Evolutionary conservation across 2,888 invertebrate species (phyloP), one percentile per base, ranked within the genome.

Genomic region (Caenorhabditis parvicauda): DNA sequence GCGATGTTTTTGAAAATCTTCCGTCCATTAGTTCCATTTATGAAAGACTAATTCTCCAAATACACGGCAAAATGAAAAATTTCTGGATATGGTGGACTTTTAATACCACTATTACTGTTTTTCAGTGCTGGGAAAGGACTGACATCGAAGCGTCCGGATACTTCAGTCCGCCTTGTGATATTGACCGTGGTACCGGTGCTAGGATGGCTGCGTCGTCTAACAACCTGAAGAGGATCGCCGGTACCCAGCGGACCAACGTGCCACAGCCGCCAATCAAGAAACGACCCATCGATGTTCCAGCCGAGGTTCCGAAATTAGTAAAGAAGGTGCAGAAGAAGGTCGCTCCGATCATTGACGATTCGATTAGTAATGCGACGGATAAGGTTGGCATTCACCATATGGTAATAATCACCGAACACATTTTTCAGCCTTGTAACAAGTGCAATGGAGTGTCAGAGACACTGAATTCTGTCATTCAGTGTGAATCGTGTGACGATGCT

Each of bases 271-370:
- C 42, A 4, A 19, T n/a, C 3, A 28, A 52, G 24, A 54, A 43
- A 21, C 50, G 50, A 19, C n/a, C 29, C 17, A 25, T 19, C 32
- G 21, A 44, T 29, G 37, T 41, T 12, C 24, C 53, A 9, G 19
- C 48, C 3, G 38, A 38, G n/a, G n/a, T 4, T 9, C n/a, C n/a
- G 38, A 19, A 19, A 38, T 38, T 38, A 19, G 19, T n/a, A n/a
- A n/a, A 51, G 54, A 62, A 54, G 24, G 57, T 57, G 17, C 19
- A 9, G 24, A 58, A 52, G n/a, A 63, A 58, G 29, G 45, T 39
- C n/a, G 25, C 57, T n/a, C 58, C 63, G n/a, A 51, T 63, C 17
- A 63, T 63, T 22, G 63, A 63, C 25, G 63, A 63, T 17, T 54
- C 63, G 17, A 55, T 57, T 12, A 48, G 50, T 24, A 43, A 47